Base-by-base conservation (phyloP, 2,113 vertebrate species). In the Crotalus tigris region DNA sequence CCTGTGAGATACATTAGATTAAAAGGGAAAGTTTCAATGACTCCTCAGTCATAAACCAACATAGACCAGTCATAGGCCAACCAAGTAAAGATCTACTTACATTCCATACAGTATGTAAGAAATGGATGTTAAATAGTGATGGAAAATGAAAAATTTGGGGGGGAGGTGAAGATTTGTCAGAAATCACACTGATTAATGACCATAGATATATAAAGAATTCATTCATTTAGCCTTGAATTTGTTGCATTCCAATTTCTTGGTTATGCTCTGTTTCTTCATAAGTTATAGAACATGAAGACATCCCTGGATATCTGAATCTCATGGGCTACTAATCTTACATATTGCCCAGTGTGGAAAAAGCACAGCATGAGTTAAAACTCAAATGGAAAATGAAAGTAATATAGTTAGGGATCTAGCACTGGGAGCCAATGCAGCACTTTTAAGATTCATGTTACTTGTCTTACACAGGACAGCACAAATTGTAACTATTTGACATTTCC, bases 381-480 rank as follows among this genome's bases (percentile, higher is more conserved):
- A 24, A 26, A 69, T 64, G 49, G 64, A 69, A 69, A 92, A 69
- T 23, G 23, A 44, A 81, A 75, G 13, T 33, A 90, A 94, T 57
- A 19, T 86, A 53, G 39, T 91, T 26, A 53, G 1, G 11, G 85
- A 92, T 11, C 39, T 51, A 89, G 81, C 24, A 91, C 93, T 95
- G 94, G 39, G 91, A 93, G 94, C 91, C 55, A 0, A 21, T 11
- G 93, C 93, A 75, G 90, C 58, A 9, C 26, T 85, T 91, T 55
- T 90, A 88, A 90, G 92, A 3, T 92, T 5, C 92, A 85, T 0
- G 0, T 91, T 94, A 92, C 94, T 95, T 92, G 87, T 51, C 92
- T 94, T 93, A 39, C 94, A 94, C 15, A 88, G 64, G 90, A 64
- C 92, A 96, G 64, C 94, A 94, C 53, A 94, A 96, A 95, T 90